Percentiles rank a stretch among this genome's conserved stretches.
Evolutionary conservation across 92 coral and sea anemone species (phyloP).

Genomic region (Umimayanthus kanabou): DNA sequence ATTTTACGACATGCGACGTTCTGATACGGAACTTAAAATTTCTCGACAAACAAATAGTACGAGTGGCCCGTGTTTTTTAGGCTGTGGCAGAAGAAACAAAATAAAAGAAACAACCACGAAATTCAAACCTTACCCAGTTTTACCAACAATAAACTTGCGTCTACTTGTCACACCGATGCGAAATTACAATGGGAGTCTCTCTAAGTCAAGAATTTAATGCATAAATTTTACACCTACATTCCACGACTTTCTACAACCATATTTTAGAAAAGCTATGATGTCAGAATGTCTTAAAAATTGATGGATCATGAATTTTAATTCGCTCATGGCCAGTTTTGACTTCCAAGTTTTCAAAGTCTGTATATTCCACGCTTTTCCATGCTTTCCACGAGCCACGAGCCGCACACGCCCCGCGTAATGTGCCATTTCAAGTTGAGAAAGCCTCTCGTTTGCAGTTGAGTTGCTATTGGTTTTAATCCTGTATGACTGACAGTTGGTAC

Average conservation of each 20-base stretch:
- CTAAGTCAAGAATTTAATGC: neutral
- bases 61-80: no score
- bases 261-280: neutral
- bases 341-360: neutral
- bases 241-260: neutral
- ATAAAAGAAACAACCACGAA: no score
- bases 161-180: no score
- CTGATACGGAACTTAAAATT: no score
- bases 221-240: neutral
- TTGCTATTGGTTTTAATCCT: neutral
- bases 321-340: neutral
- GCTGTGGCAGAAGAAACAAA: no score
- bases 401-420: neutral
- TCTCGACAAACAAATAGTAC: no score
- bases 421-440: neutral
- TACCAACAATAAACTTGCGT: no score
- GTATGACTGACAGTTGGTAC: neutral
- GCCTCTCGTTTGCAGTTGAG: neutral
- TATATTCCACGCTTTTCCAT: neutral
- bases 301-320: neutral
- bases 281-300: neutral
- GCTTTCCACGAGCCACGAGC: neutral
- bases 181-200: neutral
- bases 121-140: no score
- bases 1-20: no score